A percentile compares a stretch with the other conserved stretches of the same genome.
These are phyloP conservation scores for Acanthosepion esculentum DNA, from an alignment of 2,888 invertebrate genomes.

Conservation along the genomic window DNA sequence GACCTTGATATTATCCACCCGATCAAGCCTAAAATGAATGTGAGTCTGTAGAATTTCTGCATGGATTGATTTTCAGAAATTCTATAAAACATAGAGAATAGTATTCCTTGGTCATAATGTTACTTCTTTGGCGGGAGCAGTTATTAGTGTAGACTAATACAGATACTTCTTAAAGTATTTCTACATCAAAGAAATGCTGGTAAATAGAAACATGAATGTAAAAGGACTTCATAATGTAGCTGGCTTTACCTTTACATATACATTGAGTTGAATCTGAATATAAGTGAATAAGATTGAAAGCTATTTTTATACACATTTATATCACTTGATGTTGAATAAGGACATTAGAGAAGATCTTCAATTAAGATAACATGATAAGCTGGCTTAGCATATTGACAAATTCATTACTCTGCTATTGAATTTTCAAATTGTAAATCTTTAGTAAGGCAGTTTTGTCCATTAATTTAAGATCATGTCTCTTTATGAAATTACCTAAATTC, in stretches of 20 bases:
- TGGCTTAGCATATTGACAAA: background rate
- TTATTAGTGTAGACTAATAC: background rate
- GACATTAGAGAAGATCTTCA: background rate
- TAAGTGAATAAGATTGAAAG: background rate
- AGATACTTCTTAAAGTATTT: background rate
- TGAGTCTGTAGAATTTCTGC: background rate
- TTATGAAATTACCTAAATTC: background rate
- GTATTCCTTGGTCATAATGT: background rate
- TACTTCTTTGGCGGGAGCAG: background rate
- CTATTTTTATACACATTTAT: background rate
- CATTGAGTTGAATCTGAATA: background rate
- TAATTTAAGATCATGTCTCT: background rate
- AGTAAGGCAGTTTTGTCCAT: background rate
- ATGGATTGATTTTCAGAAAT: background rate
- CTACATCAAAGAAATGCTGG: background rate
- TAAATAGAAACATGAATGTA: background rate
- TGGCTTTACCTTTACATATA: background rate
- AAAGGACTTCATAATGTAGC: background rate
- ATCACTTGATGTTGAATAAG: background rate
- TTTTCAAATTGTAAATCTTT: background rate
- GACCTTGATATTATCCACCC: background rate
- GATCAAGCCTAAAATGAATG: background rate
- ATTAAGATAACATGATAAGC: background rate
- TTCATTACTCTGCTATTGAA: background rate
- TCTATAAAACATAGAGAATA: background rate